Base-by-base conservation (phyloP, 2,113 vertebrate genomes). In the Morphnarchus princeps region DNA sequence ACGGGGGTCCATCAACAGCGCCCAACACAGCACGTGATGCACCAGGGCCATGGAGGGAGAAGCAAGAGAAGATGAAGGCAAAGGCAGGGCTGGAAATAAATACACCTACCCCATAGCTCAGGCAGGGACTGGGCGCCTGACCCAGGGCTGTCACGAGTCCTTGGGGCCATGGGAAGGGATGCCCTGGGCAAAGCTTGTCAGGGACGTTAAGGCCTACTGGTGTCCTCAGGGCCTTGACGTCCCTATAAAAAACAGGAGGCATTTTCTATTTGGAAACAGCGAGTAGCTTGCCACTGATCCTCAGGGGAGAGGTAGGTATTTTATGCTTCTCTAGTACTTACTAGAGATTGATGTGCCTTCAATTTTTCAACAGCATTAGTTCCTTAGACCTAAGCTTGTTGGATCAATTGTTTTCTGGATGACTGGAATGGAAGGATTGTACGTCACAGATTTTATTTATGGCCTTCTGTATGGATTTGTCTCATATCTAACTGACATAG, bases 381-480 rank as follows among this genome's bases (percentile, higher is more conserved):
- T 87, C 54, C 67, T 93, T 86, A 96, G 45, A 73, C 32, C 45
- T 83, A 83, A 95, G 67, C 69, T 89, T 78, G 45, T 90, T 90
- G 66, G 76, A 95, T 94, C 90, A 93, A 88, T 95, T 92, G 67
- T 83, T 96, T 96, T 90, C 84, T 93, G 87, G 73, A 85, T 85
- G 90, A 82, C 87, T 93, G 34, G 34, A 93, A 91, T 69, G 19
- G 84, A 91, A 94, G 73, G 66, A 82, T 49, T 96, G 57, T 82
- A 91, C 95, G 66, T 92, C 93, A 95, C 45, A 89, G 77, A 21
- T 87, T 91, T 70, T 96, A 96, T 95, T 96, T 95, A 85, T 90
- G 66, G 80, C 54, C 62, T 87, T 94, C 19, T 62, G 70, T 85
- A 87, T 76, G 66, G 91, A 94, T 95, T 95, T 92, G 74, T 96